A percentile compares a stretch with the other conserved stretches of the same genome.
Evolutionary conservation across 2,888 invertebrate genomes (phyloP).

Genomic region (Cephus nigrinus): DNA sequence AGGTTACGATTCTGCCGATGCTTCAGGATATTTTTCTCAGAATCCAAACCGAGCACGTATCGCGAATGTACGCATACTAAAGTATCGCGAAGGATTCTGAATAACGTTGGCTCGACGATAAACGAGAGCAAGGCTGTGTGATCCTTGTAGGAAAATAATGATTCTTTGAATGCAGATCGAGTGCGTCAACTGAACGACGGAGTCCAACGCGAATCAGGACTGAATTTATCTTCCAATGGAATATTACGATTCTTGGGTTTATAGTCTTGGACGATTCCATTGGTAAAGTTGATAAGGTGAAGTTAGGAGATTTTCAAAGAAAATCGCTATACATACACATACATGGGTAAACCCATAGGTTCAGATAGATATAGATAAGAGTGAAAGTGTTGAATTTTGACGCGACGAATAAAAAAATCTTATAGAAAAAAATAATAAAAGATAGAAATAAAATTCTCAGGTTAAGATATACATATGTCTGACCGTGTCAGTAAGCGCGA

Average conservation of each 20-base stretch:
- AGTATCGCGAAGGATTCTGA: background rate
- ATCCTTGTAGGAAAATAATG: slow-evolving; percentile 55
- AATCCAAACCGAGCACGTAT: background rate
- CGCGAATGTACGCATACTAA: background rate
- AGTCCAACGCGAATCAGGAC: background rate
- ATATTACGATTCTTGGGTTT: background rate
- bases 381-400: background rate
- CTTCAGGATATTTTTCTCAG: background rate
- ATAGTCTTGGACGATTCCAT: background rate
- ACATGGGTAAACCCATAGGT: background rate
- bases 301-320: background rate
- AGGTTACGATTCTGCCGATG: background rate
- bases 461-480: background rate
- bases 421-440: background rate
- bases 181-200: background rate
- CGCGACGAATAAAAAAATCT: background rate
- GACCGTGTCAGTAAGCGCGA: background rate
- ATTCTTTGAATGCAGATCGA: background rate
- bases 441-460: background rate
- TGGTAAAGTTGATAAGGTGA: background rate
- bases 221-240: background rate
- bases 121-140: slow-evolving; percentile 44
- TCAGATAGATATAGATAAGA: background rate
- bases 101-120: slow-evolving; percentile 3
- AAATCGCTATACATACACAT: background rate